Conservation (phyloP, 1,140 invertebrate species). For the Pygmarrhopalites habei region DNA sequence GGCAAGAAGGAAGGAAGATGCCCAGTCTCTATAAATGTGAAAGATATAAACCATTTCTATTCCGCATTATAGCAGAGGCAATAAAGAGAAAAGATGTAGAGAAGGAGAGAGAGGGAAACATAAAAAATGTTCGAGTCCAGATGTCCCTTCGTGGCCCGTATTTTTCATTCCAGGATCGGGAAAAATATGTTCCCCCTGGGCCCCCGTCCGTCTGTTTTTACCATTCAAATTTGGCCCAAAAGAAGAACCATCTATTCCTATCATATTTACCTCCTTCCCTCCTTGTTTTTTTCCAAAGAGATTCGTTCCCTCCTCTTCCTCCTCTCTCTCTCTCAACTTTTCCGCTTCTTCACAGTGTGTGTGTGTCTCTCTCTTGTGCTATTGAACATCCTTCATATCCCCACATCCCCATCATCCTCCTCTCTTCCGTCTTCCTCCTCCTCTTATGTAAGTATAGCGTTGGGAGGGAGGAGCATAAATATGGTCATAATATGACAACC, state of each 20-base stretch:
- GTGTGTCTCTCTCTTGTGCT: neutral
- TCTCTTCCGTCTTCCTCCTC: neutral
- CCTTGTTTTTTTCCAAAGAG: neutral
- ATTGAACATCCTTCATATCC: neutral
- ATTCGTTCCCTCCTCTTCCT: neutral
- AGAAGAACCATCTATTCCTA: conserved; percentile 23
- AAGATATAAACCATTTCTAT: neutral
- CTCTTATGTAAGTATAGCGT: neutral
- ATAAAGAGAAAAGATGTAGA: no score
- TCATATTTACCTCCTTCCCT: conserved; percentile 21
- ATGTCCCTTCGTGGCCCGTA: conserved; percentile 34
- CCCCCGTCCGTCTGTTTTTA: conserved; percentile 29
- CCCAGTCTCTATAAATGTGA: no score
- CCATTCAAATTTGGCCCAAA: conserved; percentile 35
- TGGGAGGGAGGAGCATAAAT: no score
- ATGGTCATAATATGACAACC: no score
- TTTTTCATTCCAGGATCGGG: conserved; percentile 33
- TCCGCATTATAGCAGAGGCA: no score
- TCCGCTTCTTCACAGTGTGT: neutral
- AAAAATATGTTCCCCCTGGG: conserved; percentile 30
- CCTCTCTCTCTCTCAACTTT: conserved; percentile 5
- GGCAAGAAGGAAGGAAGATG: no score
- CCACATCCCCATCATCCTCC: neutral
- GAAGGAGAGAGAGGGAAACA: conserved; percentile 7
- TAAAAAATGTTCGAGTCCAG: conserved; percentile 37